Conservation (phyloP, 2,888 invertebrate genomes). For the Augiades crinisus region DNA sequence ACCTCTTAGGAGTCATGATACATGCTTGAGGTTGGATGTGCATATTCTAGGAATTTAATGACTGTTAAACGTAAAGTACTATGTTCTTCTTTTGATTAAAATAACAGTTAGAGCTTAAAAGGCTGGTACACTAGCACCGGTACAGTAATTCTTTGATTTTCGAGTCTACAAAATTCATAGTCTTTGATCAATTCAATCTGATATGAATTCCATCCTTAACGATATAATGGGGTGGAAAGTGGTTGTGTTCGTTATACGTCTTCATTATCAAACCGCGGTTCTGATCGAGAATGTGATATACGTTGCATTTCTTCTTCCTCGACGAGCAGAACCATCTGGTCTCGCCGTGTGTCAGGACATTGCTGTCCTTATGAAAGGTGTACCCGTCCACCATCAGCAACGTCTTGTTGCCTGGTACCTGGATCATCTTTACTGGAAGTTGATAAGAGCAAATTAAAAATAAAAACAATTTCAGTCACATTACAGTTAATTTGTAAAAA, state of each 20-base stretch:
- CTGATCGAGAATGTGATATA: slow-evolving; percentile 31
- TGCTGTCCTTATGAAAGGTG: slow-evolving; percentile 32
- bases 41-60: too few relatives aligned
- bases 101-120: too few relatives aligned
- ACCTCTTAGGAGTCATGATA: too few relatives aligned
- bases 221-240: slow-evolving; percentile 17
- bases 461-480: too few relatives aligned
- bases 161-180: too few relatives aligned
- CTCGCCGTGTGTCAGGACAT: slow-evolving; percentile 15
- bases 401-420: slow-evolving; percentile 14
- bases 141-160: too few relatives aligned
- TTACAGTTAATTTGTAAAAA: too few relatives aligned
- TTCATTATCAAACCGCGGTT: slow-evolving; percentile 8
- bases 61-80: too few relatives aligned
- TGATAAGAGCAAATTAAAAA: too few relatives aligned
- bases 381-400: slow-evolving; percentile 32
- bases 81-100: too few relatives aligned
- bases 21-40: too few relatives aligned
- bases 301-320: slow-evolving; percentile 32
- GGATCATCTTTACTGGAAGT: slow-evolving; percentile 17
- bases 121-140: too few relatives aligned
- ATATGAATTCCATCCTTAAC: slow-evolving; percentile 9
- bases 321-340: slow-evolving; percentile 34
- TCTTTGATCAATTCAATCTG: neutral
- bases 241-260: slow-evolving; percentile 20